These are phyloP conservation scores for Conus betulinus DNA, from an alignment of 1,140 invertebrate species.

Conservation along the genomic window DNA sequence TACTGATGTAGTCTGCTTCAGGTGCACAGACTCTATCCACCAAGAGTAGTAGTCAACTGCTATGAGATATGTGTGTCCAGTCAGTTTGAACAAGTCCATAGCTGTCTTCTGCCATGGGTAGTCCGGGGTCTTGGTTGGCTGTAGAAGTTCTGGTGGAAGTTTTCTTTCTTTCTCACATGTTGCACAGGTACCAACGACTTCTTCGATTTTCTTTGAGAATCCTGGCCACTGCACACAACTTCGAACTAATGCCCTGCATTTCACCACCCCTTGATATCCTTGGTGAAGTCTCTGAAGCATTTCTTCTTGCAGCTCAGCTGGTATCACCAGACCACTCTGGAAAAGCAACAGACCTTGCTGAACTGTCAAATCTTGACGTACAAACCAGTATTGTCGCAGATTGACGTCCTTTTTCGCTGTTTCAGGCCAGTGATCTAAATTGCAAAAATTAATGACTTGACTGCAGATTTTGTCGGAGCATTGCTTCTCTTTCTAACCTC, in stretches of 20 bases:
- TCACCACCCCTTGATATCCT: conserved; percentile 15
- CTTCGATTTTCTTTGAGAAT: conserved; percentile 3
- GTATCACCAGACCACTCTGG: conserved; percentile 13
- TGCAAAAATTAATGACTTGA: conserved; percentile 13
- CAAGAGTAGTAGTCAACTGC: conserved; percentile 59
- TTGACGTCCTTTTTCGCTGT: neutral
- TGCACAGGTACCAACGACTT: neutral
- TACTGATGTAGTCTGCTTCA: conserved; percentile 43
- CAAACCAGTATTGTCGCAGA: neutral
- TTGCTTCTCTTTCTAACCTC: conserved; percentile 30
- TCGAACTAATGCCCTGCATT: conserved; percentile 22
- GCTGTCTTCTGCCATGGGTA: conserved; percentile 42
- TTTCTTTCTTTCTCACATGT: neutral
- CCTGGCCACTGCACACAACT: conserved; percentile 2
- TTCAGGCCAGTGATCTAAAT: conserved; percentile 10
- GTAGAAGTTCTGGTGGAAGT: conserved; percentile 20
- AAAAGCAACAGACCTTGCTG: conserved; percentile 6
- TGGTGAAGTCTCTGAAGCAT: conserved; percentile 17
- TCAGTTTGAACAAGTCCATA: conserved; percentile 38
- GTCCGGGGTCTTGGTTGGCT: conserved; percentile 19
- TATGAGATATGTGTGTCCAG: conserved; percentile 39
- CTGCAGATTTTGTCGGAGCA: neutral
- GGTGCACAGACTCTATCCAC: conserved; percentile 48
- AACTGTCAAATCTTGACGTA: neutral
- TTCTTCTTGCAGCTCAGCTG: conserved; percentile 12